A percentile compares a stretch with the other conserved stretches of the same genome.
Conservation (phyloP, 2,113 vertebrate genomes). For the Tyrannus savana region DNA sequence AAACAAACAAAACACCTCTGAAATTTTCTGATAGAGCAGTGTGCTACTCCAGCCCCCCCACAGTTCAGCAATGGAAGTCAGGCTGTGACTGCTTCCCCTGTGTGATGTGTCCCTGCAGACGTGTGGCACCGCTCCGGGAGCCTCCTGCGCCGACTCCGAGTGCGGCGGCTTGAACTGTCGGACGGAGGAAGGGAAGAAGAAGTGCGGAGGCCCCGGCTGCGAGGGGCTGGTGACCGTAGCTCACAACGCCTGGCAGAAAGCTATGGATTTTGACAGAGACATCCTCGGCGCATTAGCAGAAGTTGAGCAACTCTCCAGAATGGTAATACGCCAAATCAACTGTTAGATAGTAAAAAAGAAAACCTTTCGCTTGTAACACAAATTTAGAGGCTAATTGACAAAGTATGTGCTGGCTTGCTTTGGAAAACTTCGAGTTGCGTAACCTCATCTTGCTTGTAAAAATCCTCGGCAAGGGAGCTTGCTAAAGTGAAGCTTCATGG, state of each 20-base stretch:
- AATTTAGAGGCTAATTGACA: neutral
- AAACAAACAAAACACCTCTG: neutral
- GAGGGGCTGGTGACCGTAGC: conserved; percentile 80
- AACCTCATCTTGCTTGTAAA: neutral
- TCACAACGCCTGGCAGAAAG: conserved; percentile 82
- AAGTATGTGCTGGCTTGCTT: conserved; percentile 16
- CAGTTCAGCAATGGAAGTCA: neutral
- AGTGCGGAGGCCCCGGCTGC: conserved; percentile 89
- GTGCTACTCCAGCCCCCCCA: fast-evolving
- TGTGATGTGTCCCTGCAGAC: conserved; percentile 74
- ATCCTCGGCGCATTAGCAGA: conserved; percentile 88
- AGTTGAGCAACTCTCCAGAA: conserved; percentile 91
- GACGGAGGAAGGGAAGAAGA: conserved; percentile 76
- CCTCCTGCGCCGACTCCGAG: conserved; percentile 75
- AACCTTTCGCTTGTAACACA: neutral
- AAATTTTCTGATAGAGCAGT: neutral
- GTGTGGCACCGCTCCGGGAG: conserved; percentile 82
- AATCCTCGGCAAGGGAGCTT: neutral
- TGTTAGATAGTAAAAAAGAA: neutral
- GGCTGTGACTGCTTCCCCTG: neutral
- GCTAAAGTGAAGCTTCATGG: neutral
- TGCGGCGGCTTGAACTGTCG: conserved; percentile 88
- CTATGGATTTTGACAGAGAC: conserved; percentile 87
- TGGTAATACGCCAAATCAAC: conserved; percentile 77
- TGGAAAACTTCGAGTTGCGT: neutral